A percentile compares a stretch with the other conserved stretches of the same genome.
Evolutionary conservation across 1,140 invertebrate genomes (phyloP).

Genomic region (Pseudomyrmex flavicornis): DNA sequence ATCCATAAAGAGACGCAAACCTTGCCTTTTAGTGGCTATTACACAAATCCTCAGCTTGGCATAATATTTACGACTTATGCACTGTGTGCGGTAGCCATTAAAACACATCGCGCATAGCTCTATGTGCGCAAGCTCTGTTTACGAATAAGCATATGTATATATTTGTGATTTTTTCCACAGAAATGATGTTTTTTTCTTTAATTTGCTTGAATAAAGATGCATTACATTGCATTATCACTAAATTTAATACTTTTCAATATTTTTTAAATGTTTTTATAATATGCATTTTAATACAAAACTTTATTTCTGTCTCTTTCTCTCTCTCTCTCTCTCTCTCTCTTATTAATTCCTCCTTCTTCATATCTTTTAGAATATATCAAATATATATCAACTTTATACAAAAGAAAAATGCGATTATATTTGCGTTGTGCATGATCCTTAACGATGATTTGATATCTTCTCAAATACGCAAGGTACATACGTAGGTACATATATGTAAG

Average conservation of each 20-base stretch:
- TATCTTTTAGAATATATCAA: background rate
- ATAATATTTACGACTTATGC: slow-evolving; percentile 73
- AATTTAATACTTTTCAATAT: background rate
- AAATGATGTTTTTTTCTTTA: background rate
- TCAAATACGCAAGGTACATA: background rate
- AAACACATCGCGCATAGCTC: slow-evolving; percentile 64
- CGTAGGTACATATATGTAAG: slow-evolving; percentile 47
- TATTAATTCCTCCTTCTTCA: background rate
- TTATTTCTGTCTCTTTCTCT: too few species aligned
- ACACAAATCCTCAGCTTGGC: slow-evolving; percentile 66
- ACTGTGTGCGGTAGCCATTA: slow-evolving; percentile 72
- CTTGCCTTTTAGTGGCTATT: slow-evolving; percentile 75
- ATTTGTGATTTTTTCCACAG: background rate
- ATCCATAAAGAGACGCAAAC: slow-evolving; percentile 70
- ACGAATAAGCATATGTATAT: slow-evolving; percentile 29
- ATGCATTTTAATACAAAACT: background rate
- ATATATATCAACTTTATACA: too few species aligned
- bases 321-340: background rate
- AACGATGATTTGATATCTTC: slow-evolving; percentile 31
- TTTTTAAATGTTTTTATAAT: background rate
- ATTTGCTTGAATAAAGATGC: background rate
- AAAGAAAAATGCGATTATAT: background rate
- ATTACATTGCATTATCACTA: background rate
- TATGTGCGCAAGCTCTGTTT: slow-evolving; percentile 47
- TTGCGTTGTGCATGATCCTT: slow-evolving; percentile 24